These are phyloP conservation scores for Astur gentilis DNA, from an alignment of 2,113 vertebrate species.

Conservation along the genomic window DNA sequence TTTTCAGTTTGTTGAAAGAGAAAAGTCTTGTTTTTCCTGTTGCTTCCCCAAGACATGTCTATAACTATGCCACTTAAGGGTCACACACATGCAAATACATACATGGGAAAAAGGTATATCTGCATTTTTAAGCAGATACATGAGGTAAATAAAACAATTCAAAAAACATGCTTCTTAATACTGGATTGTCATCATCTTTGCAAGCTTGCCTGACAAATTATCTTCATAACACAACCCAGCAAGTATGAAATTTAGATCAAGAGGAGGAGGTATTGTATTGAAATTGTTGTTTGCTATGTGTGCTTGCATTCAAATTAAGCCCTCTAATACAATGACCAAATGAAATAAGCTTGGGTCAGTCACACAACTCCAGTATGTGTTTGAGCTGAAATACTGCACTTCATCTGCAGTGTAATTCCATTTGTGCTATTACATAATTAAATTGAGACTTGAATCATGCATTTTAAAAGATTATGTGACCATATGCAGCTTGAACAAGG, in stretches of 20 bases:
- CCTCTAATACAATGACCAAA: constrained; percentile 71
- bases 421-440: constrained; percentile 98
- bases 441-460: constrained; percentile 87
- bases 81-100: not conserved
- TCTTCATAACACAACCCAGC: not conserved
- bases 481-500: constrained; percentile 92
- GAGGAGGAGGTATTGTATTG: not conserved
- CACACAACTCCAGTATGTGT: constrained; percentile 65
- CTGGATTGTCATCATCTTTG: not conserved
- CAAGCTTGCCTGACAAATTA: constrained; percentile 13
- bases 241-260: not conserved
- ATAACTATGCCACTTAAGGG: not conserved
- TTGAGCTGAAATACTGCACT: constrained; percentile 76
- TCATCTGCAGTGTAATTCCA: constrained; percentile 90
- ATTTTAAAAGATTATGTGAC: constrained; percentile 97
- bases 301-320: constrained; percentile 46
- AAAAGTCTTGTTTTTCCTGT: not conserved
- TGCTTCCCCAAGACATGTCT: not conserved
- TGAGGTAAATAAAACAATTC: not conserved
- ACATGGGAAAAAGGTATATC: not conserved
- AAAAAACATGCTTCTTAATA: not conserved
- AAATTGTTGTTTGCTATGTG: not conserved
- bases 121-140: not conserved
- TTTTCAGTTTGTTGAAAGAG: not conserved
- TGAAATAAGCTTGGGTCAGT: constrained; percentile 68